These are phyloP conservation scores for Apogon talboti DNA, from an alignment of 2,797 vertebrate genomes.

Conservation along the genomic window DNA sequence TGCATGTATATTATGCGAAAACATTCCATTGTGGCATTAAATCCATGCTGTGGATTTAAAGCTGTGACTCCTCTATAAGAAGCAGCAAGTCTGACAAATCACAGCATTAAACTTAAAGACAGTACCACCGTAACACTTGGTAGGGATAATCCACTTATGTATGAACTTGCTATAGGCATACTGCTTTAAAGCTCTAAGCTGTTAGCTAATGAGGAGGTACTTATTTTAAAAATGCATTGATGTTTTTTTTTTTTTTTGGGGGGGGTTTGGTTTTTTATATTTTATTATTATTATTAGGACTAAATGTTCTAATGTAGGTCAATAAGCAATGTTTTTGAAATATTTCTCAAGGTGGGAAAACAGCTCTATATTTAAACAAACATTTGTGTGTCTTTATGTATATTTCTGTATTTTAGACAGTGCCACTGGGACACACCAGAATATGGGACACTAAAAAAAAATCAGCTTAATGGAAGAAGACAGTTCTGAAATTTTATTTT, in stretches of 20 bases:
- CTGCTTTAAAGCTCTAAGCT: slow-evolving; percentile 54
- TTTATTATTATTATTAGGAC: no score
- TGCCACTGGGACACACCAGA: neutral
- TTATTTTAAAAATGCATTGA: slow-evolving; percentile 30
- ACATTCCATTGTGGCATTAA: neutral
- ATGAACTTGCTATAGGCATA: slow-evolving; percentile 28
- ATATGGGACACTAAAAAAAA: neutral
- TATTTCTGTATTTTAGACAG: neutral
- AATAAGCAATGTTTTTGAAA: slow-evolving; percentile 34
- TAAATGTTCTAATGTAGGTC: slow-evolving; percentile 55
- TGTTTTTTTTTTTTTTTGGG: no score
- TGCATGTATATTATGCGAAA: neutral
- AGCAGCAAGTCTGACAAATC: slow-evolving; percentile 30
- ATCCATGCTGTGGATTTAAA: no score
- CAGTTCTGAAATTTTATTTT: neutral
- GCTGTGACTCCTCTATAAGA: slow-evolving; percentile 5
- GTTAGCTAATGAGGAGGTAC: slow-evolving; percentile 50
- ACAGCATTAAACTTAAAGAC: slow-evolving; percentile 30
- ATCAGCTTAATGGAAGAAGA: neutral
- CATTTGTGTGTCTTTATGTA: neutral
- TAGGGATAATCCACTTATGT: slow-evolving; percentile 36
- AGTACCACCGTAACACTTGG: neutral
- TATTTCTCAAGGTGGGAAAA: slow-evolving; percentile 7
- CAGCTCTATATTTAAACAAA: slow-evolving; percentile 17
- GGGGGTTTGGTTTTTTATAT: no score